A percentile compares a stretch with the other conserved stretches of the same genome.
phyloP scores from a whole-genome alignment of 1,140 invertebrate genomes.

The Ectropis grisescens region DNA sequence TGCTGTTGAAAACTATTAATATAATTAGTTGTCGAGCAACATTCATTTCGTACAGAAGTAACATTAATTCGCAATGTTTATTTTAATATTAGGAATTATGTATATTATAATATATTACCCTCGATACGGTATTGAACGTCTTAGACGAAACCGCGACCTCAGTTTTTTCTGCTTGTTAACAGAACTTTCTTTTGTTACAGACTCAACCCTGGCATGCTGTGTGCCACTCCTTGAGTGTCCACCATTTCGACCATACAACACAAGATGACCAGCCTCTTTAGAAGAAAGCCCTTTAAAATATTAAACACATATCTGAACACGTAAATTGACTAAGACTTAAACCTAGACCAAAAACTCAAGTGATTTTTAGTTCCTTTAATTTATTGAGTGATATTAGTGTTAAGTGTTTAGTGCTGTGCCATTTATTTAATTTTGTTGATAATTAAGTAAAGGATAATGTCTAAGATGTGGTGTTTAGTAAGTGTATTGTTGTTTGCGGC shows the following conservation, averaged over 20 bases:
- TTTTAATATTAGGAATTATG: no score
- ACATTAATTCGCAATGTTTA: no score
- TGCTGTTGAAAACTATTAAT: no score
- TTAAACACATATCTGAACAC: constrained; percentile 47
- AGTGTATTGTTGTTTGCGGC: constrained; percentile 19
- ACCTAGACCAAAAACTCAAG: constrained; percentile 15
- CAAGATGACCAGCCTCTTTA: constrained; percentile 42
- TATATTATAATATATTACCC: no score
- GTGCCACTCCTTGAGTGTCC: constrained; percentile 9
- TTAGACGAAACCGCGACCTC: no score
- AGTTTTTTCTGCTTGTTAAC: no score
- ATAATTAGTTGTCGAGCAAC: no score
- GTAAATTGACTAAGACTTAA: constrained; percentile 19
- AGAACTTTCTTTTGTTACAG: constrained; percentile 32
- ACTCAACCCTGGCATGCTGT: constrained; percentile 9
- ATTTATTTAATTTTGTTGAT: constrained; percentile 15
- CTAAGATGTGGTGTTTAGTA: constrained; percentile 22
- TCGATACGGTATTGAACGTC: no score
- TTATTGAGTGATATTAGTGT: constrained; percentile 49
- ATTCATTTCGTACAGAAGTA: no score
- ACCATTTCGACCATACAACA: constrained; percentile 11
- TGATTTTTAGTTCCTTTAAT: constrained; percentile 31
- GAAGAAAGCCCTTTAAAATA: constrained; percentile 40
- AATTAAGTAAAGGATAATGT: constrained; percentile 22
- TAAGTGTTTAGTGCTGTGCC: constrained; percentile 35